These are phyloP conservation scores for Holothuria leucospilota DNA, from an alignment of 53 echinoderm and acorn worm genomes.

Conservation along the genomic window DNA sequence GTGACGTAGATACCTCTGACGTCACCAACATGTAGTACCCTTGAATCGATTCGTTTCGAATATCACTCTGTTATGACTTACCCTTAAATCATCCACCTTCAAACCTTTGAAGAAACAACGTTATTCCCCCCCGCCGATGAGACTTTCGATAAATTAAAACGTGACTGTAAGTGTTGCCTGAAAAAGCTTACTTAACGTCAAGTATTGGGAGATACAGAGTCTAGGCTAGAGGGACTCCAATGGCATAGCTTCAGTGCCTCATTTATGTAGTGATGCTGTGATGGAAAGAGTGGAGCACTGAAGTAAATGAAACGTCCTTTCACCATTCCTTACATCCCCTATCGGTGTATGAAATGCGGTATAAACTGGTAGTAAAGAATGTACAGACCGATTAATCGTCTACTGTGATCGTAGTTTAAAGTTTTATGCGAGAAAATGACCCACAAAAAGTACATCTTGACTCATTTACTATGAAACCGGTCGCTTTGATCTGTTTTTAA, in stretches of 20 bases:
- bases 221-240: background rate
- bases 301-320: no score
- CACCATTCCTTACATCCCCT: no score
- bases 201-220: background rate
- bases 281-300: background rate
- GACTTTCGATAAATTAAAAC: conserved; percentile 27
- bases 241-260: conserved; percentile 2
- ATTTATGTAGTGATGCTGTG: conserved; percentile 9
- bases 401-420: no score
- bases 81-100: conserved; percentile 25
- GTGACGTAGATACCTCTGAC: conserved; percentile 27
- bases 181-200: conserved; percentile 31
- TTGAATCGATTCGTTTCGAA: background rate
- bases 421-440: no score
- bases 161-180: conserved; percentile 14
- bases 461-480: no score
- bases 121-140: background rate
- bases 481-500: no score
- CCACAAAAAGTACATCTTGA: no score
- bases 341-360: no score
- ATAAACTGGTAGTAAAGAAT: no score
- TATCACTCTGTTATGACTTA: conserved; percentile 31
- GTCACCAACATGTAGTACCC: conserved; percentile 28
- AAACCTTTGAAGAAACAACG: conserved; percentile 22
- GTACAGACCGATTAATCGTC: no score